Percentiles rank a stretch among this genome's conserved stretches.
phyloP scores from a whole-genome alignment of 1,140 invertebrate genomes.

The Trichoplusia ni region DNA sequence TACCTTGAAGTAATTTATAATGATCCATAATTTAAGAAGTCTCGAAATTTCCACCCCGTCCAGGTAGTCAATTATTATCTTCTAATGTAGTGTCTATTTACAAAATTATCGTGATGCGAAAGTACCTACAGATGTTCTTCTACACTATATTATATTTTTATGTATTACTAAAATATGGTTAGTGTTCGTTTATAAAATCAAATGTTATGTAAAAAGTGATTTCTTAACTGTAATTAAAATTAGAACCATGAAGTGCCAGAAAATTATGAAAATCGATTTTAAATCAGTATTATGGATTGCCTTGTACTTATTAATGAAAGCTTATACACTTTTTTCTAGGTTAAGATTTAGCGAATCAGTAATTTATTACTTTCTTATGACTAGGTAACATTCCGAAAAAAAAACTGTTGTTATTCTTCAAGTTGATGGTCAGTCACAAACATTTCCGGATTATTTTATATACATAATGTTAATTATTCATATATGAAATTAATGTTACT shows the following conservation, averaged over 20 bases:
- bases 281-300: conserved; percentile 32
- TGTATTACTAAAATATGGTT: conserved; percentile 21
- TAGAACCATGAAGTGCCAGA: conserved; percentile 28
- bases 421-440: conserved; percentile 6
- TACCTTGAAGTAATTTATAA: conserved; percentile 5
- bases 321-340: conserved; percentile 24
- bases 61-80: conserved; percentile 8
- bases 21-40: conserved; percentile 15
- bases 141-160: not conserved
- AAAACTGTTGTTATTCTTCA: not conserved
- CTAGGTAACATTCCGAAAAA: conserved; percentile 10
- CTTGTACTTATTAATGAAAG: conserved; percentile 32
- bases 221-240: conserved; percentile 29
- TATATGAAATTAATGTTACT: conserved; percentile 14
- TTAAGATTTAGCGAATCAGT: conserved; percentile 14
- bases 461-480: conserved; percentile 10
- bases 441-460: conserved; percentile 1
- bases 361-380: conserved; percentile 17
- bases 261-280: conserved; percentile 28
- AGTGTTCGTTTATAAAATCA: conserved; percentile 28
- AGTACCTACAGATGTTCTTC: conserved; percentile 8
- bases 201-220: conserved; percentile 23
- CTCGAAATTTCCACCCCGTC: conserved; percentile 28
- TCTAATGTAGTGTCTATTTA: conserved; percentile 6
- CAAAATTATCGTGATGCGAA: conserved; percentile 4